Evolutionary conservation across 2,113 vertebrate species (phyloP), one percentile per base, ranked within the genome.

Genomic region (Ctenodactylus gundi): DNA sequence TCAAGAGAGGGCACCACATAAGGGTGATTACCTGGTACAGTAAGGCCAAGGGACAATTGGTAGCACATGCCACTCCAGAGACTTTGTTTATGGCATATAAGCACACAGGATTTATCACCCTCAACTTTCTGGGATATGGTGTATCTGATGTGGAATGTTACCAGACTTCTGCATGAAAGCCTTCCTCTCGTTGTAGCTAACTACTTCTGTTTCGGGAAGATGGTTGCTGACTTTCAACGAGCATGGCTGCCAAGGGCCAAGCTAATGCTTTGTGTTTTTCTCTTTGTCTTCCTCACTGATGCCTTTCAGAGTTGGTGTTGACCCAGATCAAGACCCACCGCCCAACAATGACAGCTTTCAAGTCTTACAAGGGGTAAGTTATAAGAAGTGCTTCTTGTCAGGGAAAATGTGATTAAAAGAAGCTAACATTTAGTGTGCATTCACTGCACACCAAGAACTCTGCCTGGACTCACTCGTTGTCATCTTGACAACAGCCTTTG

Each of bases 301-400:
- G 88, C 97, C 97, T 76, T 98, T 89, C 95, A 99, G 99, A 98
- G 99, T 99, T 91, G 99, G 99, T n/a, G 99, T 99, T 97, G 99
- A 99, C 94, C 99, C 99, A 82, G 99, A 99, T 98, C 99, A 99
- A 97, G 99, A 99, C 97, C 98, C 98, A 77, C 99, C 99, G 95
- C 98, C 98, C 53, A 99, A 98, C 97, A 98, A 98, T 15, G 99
- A 99, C 98, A 99, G 98, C 98, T 99, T 99, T 98, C 99, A 99
- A 98, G 99, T 99, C 96, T 98, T 99, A 91, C 99, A 99, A 98
- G 99, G 98, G 98, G 99, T 99, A 98, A 99, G 99, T 98, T 95
- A 97, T 90, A 60, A 70, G 17, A 4, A 84, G 91, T 93, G 65
- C 92, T 97, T 97, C 72, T 91, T 97, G 34, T 73, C n/a, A 81